Base-by-base conservation (phyloP, 2,113 vertebrate genomes). In the Hypocryptadius cinnamomeus region DNA sequence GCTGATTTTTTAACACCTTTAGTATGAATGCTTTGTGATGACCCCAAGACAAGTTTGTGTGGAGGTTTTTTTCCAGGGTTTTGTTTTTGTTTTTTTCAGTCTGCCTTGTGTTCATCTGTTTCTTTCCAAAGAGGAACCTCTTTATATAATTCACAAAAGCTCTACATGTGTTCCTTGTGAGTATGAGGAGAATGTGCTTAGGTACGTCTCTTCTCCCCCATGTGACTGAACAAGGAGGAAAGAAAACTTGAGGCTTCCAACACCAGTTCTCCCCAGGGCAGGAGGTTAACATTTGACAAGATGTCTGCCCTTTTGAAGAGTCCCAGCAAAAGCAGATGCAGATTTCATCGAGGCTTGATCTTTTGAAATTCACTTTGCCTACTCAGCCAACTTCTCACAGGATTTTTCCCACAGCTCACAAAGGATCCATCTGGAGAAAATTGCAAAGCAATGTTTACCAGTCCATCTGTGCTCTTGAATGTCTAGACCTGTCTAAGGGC, bases 351-450 rank as follows among this genome's bases (percentile, higher is more conserved):
- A 86, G 40, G 37, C 73, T 61, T 86, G 15, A 42, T 84, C 56
- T 85, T 89, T 76, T 51, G 23, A 85, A 89, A 87, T 92, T 89
- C 53, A 35, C 23, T 94, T 87, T 78, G 33, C 56, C 59, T 77
- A 4, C 68, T 74, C 66, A n/a, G 56, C 1, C 0, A 61, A 6
- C 13, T 85, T 71, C 63, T 87, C 33, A 17, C 1, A 6, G 47
- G 59, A 40, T 74, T 94, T 85, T 88, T 44, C 44, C 24, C 33
- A 23, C 53, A 84, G 33, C 54, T 87, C 64, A 69, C 30, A 86
- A 76, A 70, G 42, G 74, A 64, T 77, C 54, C 65, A 70, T 86
- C 85, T 93, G 73, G 69, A 77, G 64, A 85, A 96, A 70, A 70
- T 19, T 78, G 60, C 64, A 56, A 60, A 61, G 25, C 50, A 33